Conservation (phyloP, 2,797 vertebrate genomes). For the Channa striata region DNA sequence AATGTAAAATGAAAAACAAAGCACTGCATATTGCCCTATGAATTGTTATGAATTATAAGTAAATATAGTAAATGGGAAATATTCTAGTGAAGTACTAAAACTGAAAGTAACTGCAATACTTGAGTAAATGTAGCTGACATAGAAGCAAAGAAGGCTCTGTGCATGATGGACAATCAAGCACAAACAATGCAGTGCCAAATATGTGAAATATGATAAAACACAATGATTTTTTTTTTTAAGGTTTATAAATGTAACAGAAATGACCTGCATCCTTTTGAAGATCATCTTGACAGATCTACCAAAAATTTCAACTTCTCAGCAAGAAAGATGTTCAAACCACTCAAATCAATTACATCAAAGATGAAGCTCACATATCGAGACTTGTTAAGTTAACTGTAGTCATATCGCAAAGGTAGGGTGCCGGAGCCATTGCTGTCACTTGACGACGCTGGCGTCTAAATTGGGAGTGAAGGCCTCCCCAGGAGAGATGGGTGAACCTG, state of each 20-base stretch:
- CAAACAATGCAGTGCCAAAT: conserved; percentile 23
- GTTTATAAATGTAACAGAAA: conserved; percentile 53
- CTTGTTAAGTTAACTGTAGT: conserved; percentile 85
- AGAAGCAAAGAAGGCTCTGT: conserved; percentile 2
- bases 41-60: no score
- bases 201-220: conserved; percentile 42
- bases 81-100: no score
- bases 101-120: no score
- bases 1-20: no score
- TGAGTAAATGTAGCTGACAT: neutral
- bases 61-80: no score
- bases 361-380: conserved; percentile 74
- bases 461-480: conserved; percentile 84
- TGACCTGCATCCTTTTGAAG: conserved; percentile 65
- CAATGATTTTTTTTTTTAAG: conserved; percentile 17
- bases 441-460: conserved; percentile 72
- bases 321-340: conserved; percentile 67
- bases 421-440: conserved; percentile 77
- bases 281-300: conserved; percentile 70
- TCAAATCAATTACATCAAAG: conserved; percentile 81
- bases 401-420: conserved; percentile 76
- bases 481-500: conserved; percentile 80
- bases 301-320: conserved; percentile 53
- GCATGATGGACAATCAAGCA: conserved; percentile 26
- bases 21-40: no score